phyloP scores from a whole-genome alignment of 2,113 vertebrate genomes.

The Rhinolophus sinicus region DNA sequence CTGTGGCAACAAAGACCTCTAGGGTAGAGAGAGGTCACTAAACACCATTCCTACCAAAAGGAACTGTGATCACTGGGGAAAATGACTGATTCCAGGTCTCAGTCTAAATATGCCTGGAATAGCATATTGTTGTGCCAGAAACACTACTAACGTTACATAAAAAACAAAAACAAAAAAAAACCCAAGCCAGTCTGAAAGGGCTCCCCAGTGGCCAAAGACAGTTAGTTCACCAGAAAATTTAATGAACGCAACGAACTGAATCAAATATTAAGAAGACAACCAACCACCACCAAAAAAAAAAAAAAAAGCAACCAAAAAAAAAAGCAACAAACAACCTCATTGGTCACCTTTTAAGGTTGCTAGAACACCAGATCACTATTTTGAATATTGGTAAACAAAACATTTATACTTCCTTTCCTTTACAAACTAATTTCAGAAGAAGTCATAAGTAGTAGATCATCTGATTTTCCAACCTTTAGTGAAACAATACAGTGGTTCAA shows the following conservation, averaged over 20 bases:
- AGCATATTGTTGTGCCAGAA: neutral
- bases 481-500: neutral
- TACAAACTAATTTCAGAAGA: neutral
- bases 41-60: neutral
- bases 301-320: neutral
- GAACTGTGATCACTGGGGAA: neutral
- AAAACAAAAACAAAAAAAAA: neutral
- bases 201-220: neutral
- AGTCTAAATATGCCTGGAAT: neutral
- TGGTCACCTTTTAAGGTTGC: neutral
- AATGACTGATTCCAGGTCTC: neutral
- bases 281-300: neutral
- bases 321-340: neutral
- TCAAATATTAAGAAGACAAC: neutral
- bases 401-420: neutral
- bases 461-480: neutral
- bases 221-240: neutral
- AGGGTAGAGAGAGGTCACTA: neutral
- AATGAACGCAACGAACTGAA: neutral
- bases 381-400: neutral
- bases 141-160: neutral
- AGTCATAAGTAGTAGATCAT: neutral
- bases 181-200: neutral
- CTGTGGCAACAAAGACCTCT: neutral
- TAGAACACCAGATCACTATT: neutral